These are phyloP conservation scores for Tupiocoris notatus DNA, from an alignment of 2,888 invertebrate genomes.

Conservation along the genomic window DNA sequence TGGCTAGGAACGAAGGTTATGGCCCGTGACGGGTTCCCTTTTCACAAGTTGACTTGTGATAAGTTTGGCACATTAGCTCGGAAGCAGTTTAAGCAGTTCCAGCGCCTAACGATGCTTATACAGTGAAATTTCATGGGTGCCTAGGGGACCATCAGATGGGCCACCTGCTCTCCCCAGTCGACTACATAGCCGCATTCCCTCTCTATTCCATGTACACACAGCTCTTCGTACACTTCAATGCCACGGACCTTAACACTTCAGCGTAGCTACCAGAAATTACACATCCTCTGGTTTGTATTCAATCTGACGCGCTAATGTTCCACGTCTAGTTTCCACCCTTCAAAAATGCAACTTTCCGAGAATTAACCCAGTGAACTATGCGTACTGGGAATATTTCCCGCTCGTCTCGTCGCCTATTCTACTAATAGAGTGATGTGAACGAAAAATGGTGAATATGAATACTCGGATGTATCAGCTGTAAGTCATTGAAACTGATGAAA, in stretches of 20 bases:
- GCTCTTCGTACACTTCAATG: too few relatives aligned
- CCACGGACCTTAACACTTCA: too few relatives aligned
- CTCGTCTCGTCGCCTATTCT: background rate
- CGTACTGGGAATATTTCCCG: background rate
- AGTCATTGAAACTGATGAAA: too few relatives aligned
- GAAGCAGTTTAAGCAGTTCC: background rate
- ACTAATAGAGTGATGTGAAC: background rate
- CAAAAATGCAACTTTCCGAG: background rate
- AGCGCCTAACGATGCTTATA: constrained; percentile 34
- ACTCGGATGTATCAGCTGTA: too few relatives aligned
- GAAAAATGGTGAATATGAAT: too few relatives aligned
- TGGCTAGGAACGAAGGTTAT: constrained; percentile 23
- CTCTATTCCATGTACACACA: too few relatives aligned
- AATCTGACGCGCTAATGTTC: constrained; percentile 30
- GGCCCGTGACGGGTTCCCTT: constrained; percentile 22
- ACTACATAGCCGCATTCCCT: too few relatives aligned
- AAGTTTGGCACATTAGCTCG: constrained; percentile 35
- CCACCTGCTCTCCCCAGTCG: constrained; percentile 24
- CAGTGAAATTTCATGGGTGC: constrained; percentile 37
- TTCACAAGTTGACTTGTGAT: constrained; percentile 29
- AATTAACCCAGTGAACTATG: background rate
- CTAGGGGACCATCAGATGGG: constrained; percentile 28
- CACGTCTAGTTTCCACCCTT: background rate
- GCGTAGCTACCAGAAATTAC: too few relatives aligned
- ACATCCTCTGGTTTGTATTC: constrained; percentile 12